These are phyloP conservation scores for Drosophila murphyi DNA, from an alignment of 1,140 invertebrate genomes.

Conservation along the genomic window DNA sequence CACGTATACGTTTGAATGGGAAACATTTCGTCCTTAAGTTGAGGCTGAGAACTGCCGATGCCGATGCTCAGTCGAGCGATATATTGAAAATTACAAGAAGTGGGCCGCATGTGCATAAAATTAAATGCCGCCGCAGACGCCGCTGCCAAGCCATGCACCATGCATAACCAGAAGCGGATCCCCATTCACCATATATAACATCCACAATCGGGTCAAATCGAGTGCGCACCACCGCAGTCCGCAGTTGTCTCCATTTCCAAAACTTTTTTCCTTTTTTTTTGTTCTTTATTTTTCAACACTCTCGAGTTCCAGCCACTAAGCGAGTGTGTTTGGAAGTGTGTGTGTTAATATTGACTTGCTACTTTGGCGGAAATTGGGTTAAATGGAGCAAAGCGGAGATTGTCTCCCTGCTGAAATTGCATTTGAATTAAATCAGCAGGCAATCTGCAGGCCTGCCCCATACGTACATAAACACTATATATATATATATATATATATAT, in stretches of 20 bases:
- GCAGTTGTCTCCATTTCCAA: conserved; percentile 11
- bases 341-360: conserved; percentile 65
- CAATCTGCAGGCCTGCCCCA: conserved; percentile 42
- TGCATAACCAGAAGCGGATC: background rate
- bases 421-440: conserved; percentile 67
- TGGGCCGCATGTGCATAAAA: conserved; percentile 48
- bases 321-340: conserved; percentile 23
- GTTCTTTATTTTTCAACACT: conserved; percentile 37
- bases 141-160: conserved; percentile 3
- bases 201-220: conserved; percentile 43
- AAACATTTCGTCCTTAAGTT: background rate
- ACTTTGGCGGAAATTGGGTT: conserved; percentile 66
- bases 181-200: conserved; percentile 1
- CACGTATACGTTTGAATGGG: conserved; percentile 10
- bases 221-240: conserved; percentile 36
- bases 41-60: background rate
- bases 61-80: conserved; percentile 48
- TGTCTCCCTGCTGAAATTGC: conserved; percentile 60
- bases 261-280: background rate
- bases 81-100: conserved; percentile 52
- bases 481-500: too few relatives aligned
- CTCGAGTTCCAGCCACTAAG: conserved; percentile 31
- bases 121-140: conserved; percentile 43
- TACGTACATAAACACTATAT: too few relatives aligned
- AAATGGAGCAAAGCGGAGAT: conserved; percentile 63